Evolutionary conservation across 2,113 vertebrate species (phyloP), one percentile per base, ranked within the genome.

Genomic region (Pachycephala philippinensis): DNA sequence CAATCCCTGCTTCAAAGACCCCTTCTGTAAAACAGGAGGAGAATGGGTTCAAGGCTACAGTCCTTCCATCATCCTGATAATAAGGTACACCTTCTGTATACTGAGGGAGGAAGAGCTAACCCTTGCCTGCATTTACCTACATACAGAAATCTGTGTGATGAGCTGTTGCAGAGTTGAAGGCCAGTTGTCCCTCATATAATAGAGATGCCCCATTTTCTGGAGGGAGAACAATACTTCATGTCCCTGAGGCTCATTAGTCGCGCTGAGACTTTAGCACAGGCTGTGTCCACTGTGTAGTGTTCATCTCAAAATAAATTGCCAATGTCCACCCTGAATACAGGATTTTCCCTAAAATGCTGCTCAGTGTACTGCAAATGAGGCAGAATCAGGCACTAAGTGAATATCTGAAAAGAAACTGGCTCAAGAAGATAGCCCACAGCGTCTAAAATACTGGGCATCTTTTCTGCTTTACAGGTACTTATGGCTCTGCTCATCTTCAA

Each of bases 201-300:
- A 35, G 10, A 26, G 28, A 14, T 23, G 18, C 3, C 39, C 13
- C 30, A 18, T 56, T 89, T 81, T 57, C 53, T 78, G 31, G 24
- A 82, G 9, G 39, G 15, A 35, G 26, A 59, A 13, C 40, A 79
- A 49, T 27, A 59, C 7, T 50, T 42, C 3, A 0, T 42, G 30
- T 63, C 40, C 45, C 7, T 15, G 27, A 72, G 22, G 15, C 39
- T 70, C 45, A 20, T 63, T 68, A 64, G 37, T 28, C 19, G 5
- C 0, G 0, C 39, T 30, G 22, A 77, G 19, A 30, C 47, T 84
- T 78, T 47, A 72, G 12, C 26, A 35, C 9, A 66, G 23, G 13
- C 27, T 72, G 17, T 53, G 23, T 72, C 31, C 63, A 61, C 6
- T 30, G 13, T 27, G 6, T 3, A 44, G 16, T 31, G 37, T 15